Base-by-base conservation (phyloP, 64 coral and sea anemone species). In the Montipora capricornis region DNA sequence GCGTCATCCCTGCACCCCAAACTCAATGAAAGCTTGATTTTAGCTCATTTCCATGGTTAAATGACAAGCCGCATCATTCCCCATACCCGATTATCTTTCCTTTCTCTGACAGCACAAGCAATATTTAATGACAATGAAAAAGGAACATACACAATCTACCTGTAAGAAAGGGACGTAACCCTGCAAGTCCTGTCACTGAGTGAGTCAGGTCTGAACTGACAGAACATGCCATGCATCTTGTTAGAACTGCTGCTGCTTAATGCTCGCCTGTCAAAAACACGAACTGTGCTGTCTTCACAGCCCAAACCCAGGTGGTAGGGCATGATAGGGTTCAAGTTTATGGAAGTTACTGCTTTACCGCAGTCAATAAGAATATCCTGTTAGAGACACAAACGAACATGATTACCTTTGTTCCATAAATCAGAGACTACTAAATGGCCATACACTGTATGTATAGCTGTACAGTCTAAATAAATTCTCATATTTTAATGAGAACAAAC, bases 361-460 rank as follows among this genome's bases (percentile, higher is more conserved):
- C 95, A 99, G 51, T 96, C 85, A 60, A 99, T 91, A 16, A 99
- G 73, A 20, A 99, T 80, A 95, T 99, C 98, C 98, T 99, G 67
- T 55, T 17, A 16, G 61, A 47, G 6, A 53, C 2, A 6, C 19
- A 16, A 3, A 79, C 6, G 11, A 57, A 3, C 11, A 77, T 37
- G 45, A 24, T 44, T 84, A 37, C 0, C 14, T 59, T 82, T 87
- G 17, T 26, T 26, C 37, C 37, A 37, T 37, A 37, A 37, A 37
- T 37, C 37, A 2, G 0, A 37, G 37, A 37, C 37, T 37, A 37
- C 37, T 37, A 37, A 37, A 37, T 37, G 37, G 37, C 37, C 37
- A 37, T 37, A 37, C 37, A 37, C 37, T 37, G 37, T 37, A 37
- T 37, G 37, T 37, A 37, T 0, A 37, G 37, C 37, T 37, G 37